Conservation (phyloP, 2,113 vertebrate species). For the Thinocorus orbignyianus region DNA sequence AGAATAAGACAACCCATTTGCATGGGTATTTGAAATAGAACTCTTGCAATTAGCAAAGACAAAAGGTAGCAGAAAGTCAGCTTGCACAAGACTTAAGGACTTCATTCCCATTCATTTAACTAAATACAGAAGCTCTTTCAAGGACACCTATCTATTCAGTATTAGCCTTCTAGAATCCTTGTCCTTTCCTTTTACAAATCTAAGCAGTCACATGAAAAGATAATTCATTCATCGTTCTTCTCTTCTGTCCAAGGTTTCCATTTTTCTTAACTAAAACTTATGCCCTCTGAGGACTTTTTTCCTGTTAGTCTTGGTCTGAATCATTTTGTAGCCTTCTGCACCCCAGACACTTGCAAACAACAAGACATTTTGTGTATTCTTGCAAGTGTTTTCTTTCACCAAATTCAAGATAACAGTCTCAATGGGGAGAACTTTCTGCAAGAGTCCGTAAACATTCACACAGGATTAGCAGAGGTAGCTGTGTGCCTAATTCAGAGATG, state of each 20-base stretch:
- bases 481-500: neutral
- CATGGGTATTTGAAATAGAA: neutral
- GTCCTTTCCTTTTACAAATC: neutral
- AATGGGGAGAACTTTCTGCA: neutral
- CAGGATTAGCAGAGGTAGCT: neutral
- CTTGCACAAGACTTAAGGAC: neutral
- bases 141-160: neutral
- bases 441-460: neutral
- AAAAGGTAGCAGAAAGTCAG: neutral
- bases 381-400: neutral
- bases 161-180: neutral
- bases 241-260: neutral
- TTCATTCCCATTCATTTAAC: neutral
- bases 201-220: neutral
- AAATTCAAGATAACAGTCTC: neutral
- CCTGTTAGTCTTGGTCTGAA: neutral
- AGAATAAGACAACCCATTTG: neutral
- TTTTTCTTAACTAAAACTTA: neutral
- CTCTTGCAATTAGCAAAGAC: neutral
- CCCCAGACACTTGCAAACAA: neutral
- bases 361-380: neutral
- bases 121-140: neutral
- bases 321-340: neutral
- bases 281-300: neutral
- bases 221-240: neutral